Conservation (phyloP, 2,113 vertebrate species). For the Aspiorhynchus laticeps region DNA sequence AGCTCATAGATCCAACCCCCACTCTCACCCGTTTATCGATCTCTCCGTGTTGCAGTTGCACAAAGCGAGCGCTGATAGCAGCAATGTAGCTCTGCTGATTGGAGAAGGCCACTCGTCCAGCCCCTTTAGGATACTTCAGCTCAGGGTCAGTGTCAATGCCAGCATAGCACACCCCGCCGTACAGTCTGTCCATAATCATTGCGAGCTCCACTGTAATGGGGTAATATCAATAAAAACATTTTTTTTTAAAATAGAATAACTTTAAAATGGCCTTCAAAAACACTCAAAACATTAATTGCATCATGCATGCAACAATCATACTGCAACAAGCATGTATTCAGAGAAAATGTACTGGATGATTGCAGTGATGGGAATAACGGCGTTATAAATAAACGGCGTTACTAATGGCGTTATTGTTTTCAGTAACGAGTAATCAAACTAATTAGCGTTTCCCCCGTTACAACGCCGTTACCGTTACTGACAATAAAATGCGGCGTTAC, state of each 20-base stretch:
- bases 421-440: too few species aligned
- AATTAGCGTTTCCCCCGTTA: too few species aligned
- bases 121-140: conserved; percentile 98
- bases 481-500: too few species aligned
- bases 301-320: neutral
- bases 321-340: neutral
- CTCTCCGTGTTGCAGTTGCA: conserved; percentile 99
- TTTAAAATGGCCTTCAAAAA: neutral
- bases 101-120: conserved; percentile 96
- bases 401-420: too few species aligned
- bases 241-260: too few species aligned
- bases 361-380: too few species aligned
- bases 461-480: too few species aligned
- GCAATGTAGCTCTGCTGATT: conserved; percentile 99
- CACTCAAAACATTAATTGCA: neutral
- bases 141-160: conserved; percentile 99
- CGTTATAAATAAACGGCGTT: too few species aligned
- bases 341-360: neutral
- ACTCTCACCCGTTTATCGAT: conserved; percentile 97
- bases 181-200: conserved; percentile 99
- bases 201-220: conserved; percentile 90
- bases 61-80: conserved; percentile 99
- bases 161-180: conserved; percentile 98
- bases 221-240: neutral
- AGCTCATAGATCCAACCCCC: neutral